Conservation (phyloP, 1,140 invertebrate genomes). For the Bombus cullumanus region DNA sequence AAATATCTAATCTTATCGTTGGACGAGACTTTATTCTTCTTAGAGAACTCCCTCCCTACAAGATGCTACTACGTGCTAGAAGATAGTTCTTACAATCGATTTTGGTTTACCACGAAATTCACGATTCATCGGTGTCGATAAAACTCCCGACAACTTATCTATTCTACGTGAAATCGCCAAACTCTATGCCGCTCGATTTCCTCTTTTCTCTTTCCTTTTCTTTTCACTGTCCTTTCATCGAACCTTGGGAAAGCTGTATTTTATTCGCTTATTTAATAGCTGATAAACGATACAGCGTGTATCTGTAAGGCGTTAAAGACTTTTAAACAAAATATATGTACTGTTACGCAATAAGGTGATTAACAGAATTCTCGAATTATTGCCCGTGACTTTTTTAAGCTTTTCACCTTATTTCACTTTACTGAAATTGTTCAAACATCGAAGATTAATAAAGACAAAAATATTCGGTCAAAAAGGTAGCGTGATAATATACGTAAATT, state of each 20-base stretch:
- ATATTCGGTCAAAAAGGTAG: no score
- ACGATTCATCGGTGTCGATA: slow-evolving; percentile 42
- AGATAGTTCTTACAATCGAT: slow-evolving; percentile 37
- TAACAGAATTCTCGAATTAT: not conserved
- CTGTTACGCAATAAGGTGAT: not conserved
- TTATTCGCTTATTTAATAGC: no score
- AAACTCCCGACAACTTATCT: slow-evolving; percentile 43
- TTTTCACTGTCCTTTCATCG: not conserved
- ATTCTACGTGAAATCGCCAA: slow-evolving; percentile 15
- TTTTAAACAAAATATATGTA: not conserved
- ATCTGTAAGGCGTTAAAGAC: no score
- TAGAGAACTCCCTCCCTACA: not conserved
- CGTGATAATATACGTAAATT: not conserved
- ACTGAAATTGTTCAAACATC: no score
- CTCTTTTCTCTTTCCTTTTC: not conserved
- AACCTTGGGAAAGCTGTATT: no score
- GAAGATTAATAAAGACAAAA: not conserved
- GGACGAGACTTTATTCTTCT: not conserved
- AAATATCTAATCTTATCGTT: not conserved
- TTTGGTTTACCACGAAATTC: slow-evolving; percentile 36
- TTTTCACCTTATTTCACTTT: no score
- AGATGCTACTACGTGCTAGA: not conserved
- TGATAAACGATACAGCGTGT: no score
- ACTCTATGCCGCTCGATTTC: not conserved
- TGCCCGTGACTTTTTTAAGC: no score